phyloP scores from a whole-genome alignment of 2,888 invertebrate species.

The Mimumesa dahlbomi region DNA sequence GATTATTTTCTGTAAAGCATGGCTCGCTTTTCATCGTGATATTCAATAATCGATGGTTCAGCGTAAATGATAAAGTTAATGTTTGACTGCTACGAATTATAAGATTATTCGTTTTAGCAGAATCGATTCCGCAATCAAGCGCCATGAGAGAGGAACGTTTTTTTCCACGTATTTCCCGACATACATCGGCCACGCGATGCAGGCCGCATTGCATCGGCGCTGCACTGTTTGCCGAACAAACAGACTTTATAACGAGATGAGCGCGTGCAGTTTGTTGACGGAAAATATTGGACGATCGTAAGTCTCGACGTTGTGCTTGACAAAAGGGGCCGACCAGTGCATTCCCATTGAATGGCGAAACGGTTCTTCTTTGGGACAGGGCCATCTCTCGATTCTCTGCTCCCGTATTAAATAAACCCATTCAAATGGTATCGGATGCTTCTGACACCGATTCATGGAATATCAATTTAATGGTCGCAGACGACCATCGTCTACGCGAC shows the following conservation, averaged over 20 bases:
- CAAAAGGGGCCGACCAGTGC: conserved; percentile 58
- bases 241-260: conserved; percentile 72
- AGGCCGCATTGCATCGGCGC: conserved; percentile 50
- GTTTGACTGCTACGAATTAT: background rate
- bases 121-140: conserved; percentile 38
- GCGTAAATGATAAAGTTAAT: background rate
- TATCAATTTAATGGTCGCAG: conserved; percentile 63
- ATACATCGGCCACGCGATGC: conserved; percentile 37
- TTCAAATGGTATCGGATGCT: conserved; percentile 56
- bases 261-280: conserved; percentile 63
- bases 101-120: conserved; percentile 31
- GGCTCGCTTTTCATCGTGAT: too few relatives aligned
- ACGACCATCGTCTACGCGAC: conserved; percentile 13
- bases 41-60: background rate
- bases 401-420: conserved; percentile 50
- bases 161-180: conserved; percentile 13
- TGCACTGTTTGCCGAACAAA: conserved; percentile 68
- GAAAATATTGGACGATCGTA: conserved; percentile 68
- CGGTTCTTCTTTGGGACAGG: conserved; percentile 27
- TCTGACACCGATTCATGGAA: conserved; percentile 67
- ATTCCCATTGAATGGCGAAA: conserved; percentile 45
- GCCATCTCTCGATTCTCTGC: conserved; percentile 26
- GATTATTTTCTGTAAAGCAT: too few relatives aligned
- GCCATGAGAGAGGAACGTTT: conserved; percentile 16
- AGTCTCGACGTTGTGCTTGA: conserved; percentile 64